Evolutionary conservation across 1,140 invertebrate genomes (phyloP).

Genomic region (Ericerus pela): DNA sequence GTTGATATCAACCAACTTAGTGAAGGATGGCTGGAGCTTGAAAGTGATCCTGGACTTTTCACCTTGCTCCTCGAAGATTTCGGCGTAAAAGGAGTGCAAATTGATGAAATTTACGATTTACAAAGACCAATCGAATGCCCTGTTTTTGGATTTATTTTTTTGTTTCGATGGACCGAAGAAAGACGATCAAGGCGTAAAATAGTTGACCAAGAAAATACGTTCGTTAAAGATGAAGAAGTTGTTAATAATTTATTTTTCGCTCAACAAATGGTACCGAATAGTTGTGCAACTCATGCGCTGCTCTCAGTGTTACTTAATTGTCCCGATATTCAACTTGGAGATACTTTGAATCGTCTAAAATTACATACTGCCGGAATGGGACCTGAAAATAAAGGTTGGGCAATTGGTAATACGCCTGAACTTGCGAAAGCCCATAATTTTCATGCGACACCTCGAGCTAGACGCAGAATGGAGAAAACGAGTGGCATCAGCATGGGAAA

Average conservation of each 20-base stretch:
- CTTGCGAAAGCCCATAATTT: conserved; percentile 92
- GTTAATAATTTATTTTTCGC: conserved; percentile 97
- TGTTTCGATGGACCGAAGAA: conserved; percentile 96
- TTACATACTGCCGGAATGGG: conserved; percentile 82
- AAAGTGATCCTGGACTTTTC: conserved; percentile 94
- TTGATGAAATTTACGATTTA: conserved; percentile 96
- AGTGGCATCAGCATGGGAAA: conserved; percentile 49
- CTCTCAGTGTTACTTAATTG: conserved; percentile 89
- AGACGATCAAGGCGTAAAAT: conserved; percentile 78
- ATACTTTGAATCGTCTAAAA: conserved; percentile 75
- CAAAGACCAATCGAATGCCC: conserved; percentile 86
- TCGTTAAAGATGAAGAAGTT: conserved; percentile 82
- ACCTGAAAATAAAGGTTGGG: conserved; percentile 91
- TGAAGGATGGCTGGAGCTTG: conserved; percentile 88
- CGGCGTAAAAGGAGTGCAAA: conserved; percentile 90
- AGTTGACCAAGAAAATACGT: conserved; percentile 79
- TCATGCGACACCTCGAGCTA: conserved; percentile 83
- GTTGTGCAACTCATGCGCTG: conserved; percentile 91
- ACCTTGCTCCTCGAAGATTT: conserved; percentile 90
- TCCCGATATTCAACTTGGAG: conserved; percentile 67
- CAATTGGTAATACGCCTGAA: conserved; percentile 93
- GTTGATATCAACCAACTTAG: conserved; percentile 69
- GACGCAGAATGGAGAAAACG: conserved; percentile 57
- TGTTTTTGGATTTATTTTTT: conserved; percentile 90
- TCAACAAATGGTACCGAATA: conserved; percentile 94